Percentiles rank a stretch among this genome's conserved stretches.
Evolutionary conservation across 2,888 invertebrate species (phyloP).

Genomic region (Trichacis sp.): DNA sequence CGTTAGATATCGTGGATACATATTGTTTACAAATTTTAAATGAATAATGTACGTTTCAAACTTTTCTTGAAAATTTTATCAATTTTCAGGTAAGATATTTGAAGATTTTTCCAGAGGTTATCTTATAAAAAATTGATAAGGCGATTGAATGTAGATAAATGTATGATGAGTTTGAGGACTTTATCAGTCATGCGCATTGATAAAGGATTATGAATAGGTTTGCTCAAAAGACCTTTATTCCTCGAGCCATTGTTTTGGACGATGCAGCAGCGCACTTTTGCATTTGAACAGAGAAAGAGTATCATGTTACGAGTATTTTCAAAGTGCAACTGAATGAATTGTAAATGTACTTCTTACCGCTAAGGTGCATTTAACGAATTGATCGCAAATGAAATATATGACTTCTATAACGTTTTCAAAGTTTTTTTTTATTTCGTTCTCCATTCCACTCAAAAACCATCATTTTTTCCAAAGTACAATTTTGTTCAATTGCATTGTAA

Average conservation of each 20-base stretch:
- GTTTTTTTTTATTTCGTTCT: too few species aligned
- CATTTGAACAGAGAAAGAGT: background rate
- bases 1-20: too few species aligned
- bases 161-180: too few species aligned
- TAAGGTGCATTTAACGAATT: background rate
- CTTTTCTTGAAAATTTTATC: too few species aligned
- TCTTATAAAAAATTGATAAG: too few species aligned
- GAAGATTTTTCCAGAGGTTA: too few species aligned
- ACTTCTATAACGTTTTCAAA: background rate
- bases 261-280: background rate
- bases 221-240: background rate
- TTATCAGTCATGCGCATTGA: background rate
- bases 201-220: background rate
- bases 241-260: background rate
- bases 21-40: too few species aligned
- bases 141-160: background rate
- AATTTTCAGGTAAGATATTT: too few species aligned
- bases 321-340: background rate
- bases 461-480: too few species aligned
- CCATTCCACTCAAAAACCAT: too few species aligned
- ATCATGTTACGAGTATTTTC: background rate
- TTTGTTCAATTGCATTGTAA: too few species aligned
- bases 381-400: background rate
- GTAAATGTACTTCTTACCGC: background rate
- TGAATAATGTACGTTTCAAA: too few species aligned